Base-by-base conservation (phyloP, 1,140 invertebrate genomes). In the Aradophagus sp. region DNA sequence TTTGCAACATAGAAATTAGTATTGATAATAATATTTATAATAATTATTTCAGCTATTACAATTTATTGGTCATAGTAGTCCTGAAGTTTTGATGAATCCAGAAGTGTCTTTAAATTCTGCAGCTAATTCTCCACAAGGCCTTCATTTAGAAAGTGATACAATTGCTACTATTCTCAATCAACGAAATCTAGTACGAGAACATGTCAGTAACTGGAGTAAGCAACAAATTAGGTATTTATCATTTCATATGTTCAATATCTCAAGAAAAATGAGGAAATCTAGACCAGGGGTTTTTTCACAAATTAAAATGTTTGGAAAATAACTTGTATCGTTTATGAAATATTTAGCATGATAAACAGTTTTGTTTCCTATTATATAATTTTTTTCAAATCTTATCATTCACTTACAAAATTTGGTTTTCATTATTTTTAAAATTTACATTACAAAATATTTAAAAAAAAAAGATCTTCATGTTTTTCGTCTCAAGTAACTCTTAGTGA, bases 1-100 rank as follows among this genome's bases (percentile, higher is more conserved):
- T n/a, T n/a, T n/a, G n/a, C n/a, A n/a, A n/a, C n/a, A n/a, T n/a
- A n/a, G n/a, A n/a, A n/a, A n/a, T n/a, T n/a, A n/a, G n/a, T n/a
- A n/a, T n/a, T n/a, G n/a, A n/a, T n/a, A 31, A 31, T 6, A 15
- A 35, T 35, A 5, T 11, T 3, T 16, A 5, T 13, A 50, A 45
- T 34, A 42, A 53, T 67, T 73, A 56, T 77, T 80, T 82, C 76
- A 95, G 93, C 86, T 97, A 61, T 83, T 99, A 23, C 91, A 93
- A 72, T 97, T 97, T 80, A 92, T 99, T 74, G 95, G 94, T 0
- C 89, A 95, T 78, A 95, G 94, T 88, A 97, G 95, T 82, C 93
- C 96, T 0, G 97, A 98, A 84, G 97, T 95, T 77, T 86, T 93
- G 47, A 90, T 91, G 48, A 90, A 89, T 74, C 87, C 89, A 17